phyloP scores from a whole-genome alignment of 1,140 invertebrate species.

The Archegozetes longisetosus region DNA sequence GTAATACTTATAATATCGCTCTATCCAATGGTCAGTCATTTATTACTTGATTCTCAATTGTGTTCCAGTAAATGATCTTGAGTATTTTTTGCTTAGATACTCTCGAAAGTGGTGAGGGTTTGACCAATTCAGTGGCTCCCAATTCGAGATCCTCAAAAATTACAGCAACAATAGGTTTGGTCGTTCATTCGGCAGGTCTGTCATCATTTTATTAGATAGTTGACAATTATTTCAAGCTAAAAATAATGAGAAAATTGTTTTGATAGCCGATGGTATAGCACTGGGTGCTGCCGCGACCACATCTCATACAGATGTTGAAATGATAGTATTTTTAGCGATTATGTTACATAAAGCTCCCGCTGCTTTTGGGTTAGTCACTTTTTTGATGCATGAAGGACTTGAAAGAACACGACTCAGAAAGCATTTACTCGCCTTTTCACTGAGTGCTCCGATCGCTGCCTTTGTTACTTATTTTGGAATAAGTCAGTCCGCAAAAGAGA shows the following conservation, averaged over 20 bases:
- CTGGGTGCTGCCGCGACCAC: conserved; percentile 89
- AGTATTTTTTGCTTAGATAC: too few relatives aligned
- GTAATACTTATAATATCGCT: neutral
- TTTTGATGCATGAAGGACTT: conserved; percentile 83
- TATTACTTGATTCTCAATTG: too few relatives aligned
- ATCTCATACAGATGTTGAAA: conserved; percentile 83
- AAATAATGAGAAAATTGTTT: neutral
- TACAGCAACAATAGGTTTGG: conserved; percentile 84
- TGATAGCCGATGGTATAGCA: conserved; percentile 80
- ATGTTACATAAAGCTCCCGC: conserved; percentile 99
- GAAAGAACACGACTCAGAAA: conserved; percentile 68
- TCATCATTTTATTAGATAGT: conserved; percentile 8
- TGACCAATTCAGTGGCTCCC: neutral
- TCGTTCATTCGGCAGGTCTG: conserved; percentile 81
- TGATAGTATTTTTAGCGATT: conserved; percentile 94
- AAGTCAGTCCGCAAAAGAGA: conserved; percentile 41
- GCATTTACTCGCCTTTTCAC: conserved; percentile 84
- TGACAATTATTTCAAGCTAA: neutral
- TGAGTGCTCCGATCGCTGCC: conserved; percentile 75
- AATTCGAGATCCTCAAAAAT: conserved; percentile 37
- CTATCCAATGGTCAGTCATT: neutral
- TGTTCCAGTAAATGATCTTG: too few relatives aligned
- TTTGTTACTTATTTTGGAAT: conserved; percentile 85
- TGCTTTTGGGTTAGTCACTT: conserved; percentile 93
- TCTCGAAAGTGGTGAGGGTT: neutral